phyloP scores from a whole-genome alignment of 2,888 invertebrate species.

The Bellardia bayeri region DNA sequence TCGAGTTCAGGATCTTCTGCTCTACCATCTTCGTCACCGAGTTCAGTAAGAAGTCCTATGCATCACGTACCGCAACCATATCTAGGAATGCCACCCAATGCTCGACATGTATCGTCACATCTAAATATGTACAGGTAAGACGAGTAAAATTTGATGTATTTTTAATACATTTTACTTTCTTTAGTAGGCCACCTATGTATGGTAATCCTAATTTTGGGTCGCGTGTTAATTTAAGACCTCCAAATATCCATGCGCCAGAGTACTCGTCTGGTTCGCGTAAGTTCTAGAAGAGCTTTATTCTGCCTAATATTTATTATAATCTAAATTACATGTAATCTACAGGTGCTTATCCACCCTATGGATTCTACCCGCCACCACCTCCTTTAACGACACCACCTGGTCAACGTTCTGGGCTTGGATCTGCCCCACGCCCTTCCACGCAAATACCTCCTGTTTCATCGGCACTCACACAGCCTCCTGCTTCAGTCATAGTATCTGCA shows the following conservation, averaged over 20 bases:
- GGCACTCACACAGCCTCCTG: slow-evolving; percentile 66
- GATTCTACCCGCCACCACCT: slow-evolving; percentile 82
- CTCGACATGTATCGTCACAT: slow-evolving; percentile 81
- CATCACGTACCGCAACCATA: slow-evolving; percentile 68
- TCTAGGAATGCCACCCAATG: slow-evolving; percentile 78
- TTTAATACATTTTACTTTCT: background rate
- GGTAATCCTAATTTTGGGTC: slow-evolving; percentile 82
- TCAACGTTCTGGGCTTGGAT: slow-evolving; percentile 49
- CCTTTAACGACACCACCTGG: slow-evolving; percentile 79
- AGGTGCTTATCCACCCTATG: slow-evolving; percentile 80
- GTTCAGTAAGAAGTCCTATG: slow-evolving; percentile 57
- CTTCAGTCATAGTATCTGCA: slow-evolving; percentile 79
- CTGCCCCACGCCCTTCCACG: slow-evolving; percentile 53
- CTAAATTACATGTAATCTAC: slow-evolving; percentile 5
- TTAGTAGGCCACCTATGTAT: slow-evolving; percentile 80
- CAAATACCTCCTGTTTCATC: slow-evolving; percentile 51
- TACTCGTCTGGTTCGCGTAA: slow-evolving; percentile 80
- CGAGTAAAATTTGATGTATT: background rate
- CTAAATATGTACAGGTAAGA: slow-evolving; percentile 82
- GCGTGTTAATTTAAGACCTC: slow-evolving; percentile 76
- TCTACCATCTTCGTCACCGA: slow-evolving; percentile 45
- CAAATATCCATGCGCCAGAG: slow-evolving; percentile 77
- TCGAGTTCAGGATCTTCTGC: slow-evolving; percentile 75
- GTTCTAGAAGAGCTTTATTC: slow-evolving; percentile 57
- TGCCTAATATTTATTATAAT: background rate